Evolutionary conservation across 1,140 invertebrate genomes (phyloP).

Genomic region (Lepidurus apus): DNA sequence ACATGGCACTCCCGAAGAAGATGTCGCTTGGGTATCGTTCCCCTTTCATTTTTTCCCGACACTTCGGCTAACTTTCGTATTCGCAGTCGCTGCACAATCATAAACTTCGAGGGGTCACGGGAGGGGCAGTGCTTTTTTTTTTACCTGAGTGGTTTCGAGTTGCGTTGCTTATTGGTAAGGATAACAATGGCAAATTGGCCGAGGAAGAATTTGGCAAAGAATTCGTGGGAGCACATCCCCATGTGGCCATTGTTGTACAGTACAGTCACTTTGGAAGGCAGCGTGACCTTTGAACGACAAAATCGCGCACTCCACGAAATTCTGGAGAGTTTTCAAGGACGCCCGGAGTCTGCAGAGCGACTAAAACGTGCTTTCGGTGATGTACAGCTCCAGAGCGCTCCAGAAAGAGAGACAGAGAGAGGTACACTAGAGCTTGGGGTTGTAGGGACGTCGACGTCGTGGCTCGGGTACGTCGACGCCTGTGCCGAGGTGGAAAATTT

Average conservation of each 20-base stretch:
- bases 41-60: background rate
- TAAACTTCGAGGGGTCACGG: background rate
- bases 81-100: background rate
- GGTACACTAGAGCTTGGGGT: background rate
- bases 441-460: background rate
- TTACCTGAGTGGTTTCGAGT: constrained; percentile 8
- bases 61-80: background rate
- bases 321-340: background rate
- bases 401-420: background rate
- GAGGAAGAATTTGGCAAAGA: constrained; percentile 10
- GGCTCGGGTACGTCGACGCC: background rate
- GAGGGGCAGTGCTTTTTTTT: background rate
- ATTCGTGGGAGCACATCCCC: background rate
- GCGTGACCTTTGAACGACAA: constrained; percentile 8
- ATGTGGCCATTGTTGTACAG: background rate
- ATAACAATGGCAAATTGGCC: background rate
- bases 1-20: background rate
- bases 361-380: background rate
- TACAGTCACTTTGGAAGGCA: background rate
- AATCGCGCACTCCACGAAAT: background rate
- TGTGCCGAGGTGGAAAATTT: background rate
- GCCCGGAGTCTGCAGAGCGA: background rate
- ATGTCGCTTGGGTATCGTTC: background rate
- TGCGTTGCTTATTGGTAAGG: background rate
- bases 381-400: too few relatives aligned